Evolutionary conservation across 2,113 vertebrate species (phyloP), one percentile per base, ranked within the genome.

Genomic region (Aegypius monachus): DNA sequence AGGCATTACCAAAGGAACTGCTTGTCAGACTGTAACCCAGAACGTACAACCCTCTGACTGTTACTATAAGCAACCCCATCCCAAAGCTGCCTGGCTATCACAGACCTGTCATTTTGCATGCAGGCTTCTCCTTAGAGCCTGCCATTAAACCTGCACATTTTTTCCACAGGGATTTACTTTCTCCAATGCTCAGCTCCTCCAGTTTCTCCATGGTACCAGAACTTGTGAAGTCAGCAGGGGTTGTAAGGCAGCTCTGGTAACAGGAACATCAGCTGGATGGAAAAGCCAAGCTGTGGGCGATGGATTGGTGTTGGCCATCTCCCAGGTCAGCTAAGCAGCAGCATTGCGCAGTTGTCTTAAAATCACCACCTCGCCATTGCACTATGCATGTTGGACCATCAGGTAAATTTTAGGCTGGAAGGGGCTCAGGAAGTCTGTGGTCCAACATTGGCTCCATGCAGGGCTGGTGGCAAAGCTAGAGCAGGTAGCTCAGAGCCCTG

Each of bases 81-180:
- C 38, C 2, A n/a, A 75, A 55, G 48, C 79, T 58, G 77, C 43
- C 82, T 63, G 82, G 12, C 34, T 50, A 27, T n/a, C 3, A 3
- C 55, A 92, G 94, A 80, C 56, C 84, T 6, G 2, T 93, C 53
- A 85, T 95, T 95, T 94, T 85, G 83, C 40, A 88, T 1, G 2
- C 50, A 40, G 34, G 23, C 73, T 86, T 81, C 86, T 92, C 61
- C 67, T 84, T 5, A 21, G 32, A 95, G 61, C 77, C 88, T 96
- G 61, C 73, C 36, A 89, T 84, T 86, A 92, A 58, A 50, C 22
- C 32, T 74, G 43, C 59, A 67, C 32, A 11, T 53, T 92, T 95
- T 96, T 86, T 91, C 95, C 95, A 78, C 38, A 45, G 20, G 31
- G 82, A 93, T 78, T 93, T 90, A 14, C 56, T 84, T 84, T 84